Conservation (phyloP, 1,140 invertebrate species). For the Cyclina sinensis region DNA sequence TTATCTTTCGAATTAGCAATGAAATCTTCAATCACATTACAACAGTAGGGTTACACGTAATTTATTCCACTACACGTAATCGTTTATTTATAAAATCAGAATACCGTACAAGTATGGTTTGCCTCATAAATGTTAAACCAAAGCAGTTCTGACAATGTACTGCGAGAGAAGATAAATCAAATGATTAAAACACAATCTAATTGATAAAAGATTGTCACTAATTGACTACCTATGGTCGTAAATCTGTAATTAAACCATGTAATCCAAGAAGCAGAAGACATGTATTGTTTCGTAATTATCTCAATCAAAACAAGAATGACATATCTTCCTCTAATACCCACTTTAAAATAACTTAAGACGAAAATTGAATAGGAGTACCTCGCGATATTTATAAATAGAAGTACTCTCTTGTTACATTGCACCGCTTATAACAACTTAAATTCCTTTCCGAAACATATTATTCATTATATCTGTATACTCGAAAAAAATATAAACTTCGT, state of each 20-base stretch:
- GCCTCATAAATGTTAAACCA: neutral
- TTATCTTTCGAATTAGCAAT: conserved; percentile 35
- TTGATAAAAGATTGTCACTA: conserved; percentile 33
- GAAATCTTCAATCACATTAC: neutral
- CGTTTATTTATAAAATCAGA: conserved; percentile 12
- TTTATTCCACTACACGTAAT: conserved; percentile 23
- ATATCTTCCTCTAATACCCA: neutral
- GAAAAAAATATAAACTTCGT: neutral
- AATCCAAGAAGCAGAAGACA: neutral
- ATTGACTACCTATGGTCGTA: conserved; percentile 1
- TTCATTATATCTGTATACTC: neutral
- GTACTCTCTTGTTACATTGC: neutral
- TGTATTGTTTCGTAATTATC: conserved; percentile 16
- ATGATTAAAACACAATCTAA: conserved; percentile 30
- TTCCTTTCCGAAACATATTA: neutral
- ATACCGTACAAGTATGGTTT: conserved; percentile 1
- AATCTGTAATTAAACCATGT: conserved; percentile 6
- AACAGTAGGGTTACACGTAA: conserved; percentile 18
- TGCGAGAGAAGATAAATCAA: neutral
- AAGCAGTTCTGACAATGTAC: neutral
- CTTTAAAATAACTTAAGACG: neutral
- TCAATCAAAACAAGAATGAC: neutral
- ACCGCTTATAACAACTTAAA: neutral
- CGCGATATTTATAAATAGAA: neutral
- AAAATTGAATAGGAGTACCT: neutral